Conservation (phyloP, 2,113 vertebrate species). For the Struthidea cinerea region DNA sequence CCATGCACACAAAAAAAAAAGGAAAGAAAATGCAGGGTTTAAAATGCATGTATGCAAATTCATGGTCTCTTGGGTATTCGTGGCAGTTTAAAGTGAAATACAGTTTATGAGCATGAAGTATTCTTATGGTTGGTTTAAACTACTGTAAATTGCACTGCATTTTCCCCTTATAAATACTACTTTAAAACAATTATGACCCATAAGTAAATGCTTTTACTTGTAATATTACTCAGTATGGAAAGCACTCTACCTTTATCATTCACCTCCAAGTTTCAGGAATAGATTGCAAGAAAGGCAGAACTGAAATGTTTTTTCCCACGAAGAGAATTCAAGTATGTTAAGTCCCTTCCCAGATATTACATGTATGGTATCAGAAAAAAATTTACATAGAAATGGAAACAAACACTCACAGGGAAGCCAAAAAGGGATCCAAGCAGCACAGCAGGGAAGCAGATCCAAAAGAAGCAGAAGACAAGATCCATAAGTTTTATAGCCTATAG, state of each 20-base stretch:
- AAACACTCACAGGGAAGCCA: background rate
- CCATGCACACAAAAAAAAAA: background rate
- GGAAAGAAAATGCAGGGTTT: background rate
- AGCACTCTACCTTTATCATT: background rate
- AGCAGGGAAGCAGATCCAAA: background rate
- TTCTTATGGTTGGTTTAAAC: slow-evolving; percentile 17
- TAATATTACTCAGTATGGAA: background rate
- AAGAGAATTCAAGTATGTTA: background rate
- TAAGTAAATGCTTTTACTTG: slow-evolving; percentile 26
- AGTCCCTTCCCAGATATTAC: background rate
- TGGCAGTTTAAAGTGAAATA: slow-evolving; percentile 28
- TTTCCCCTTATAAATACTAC: background rate
- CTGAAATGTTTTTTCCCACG: background rate
- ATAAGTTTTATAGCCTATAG: background rate
- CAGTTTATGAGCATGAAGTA: background rate
- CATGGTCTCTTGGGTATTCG: background rate
- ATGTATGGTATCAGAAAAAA: background rate
- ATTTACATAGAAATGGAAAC: background rate
- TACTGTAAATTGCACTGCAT: background rate
- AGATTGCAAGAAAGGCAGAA: background rate
- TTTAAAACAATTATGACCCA: slow-evolving; percentile 39
- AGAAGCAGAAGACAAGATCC: background rate
- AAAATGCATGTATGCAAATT: slow-evolving; percentile 13
- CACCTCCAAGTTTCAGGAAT: background rate
- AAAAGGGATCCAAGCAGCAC: background rate